phyloP scores from a whole-genome alignment of 2,113 vertebrate genomes.

The Apodemus speciosus region DNA sequence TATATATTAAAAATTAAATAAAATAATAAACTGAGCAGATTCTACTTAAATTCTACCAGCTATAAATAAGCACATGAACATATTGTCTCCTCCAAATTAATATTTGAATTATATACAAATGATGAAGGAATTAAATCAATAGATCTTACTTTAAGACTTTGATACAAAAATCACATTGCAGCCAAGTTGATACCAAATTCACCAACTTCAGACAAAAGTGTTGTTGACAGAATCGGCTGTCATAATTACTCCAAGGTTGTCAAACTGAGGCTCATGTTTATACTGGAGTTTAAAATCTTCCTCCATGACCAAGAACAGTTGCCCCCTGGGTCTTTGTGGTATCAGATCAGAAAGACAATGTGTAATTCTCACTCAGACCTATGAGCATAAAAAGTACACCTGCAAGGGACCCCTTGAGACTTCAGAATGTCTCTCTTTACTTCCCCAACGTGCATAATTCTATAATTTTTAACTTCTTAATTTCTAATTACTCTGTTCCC shows the following conservation, averaged over 20 bases:
- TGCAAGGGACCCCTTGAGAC: neutral
- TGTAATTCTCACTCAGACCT: neutral
- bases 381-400: neutral
- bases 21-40: no score
- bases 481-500: neutral
- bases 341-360: neutral
- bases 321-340: neutral
- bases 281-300: neutral
- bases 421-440: neutral
- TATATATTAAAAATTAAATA: no score
- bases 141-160: neutral
- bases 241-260: neutral
- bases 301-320: neutral
- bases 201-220: neutral
- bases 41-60: neutral
- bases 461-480: neutral
- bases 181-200: neutral
- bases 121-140: neutral
- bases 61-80: neutral
- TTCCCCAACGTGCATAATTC: neutral
- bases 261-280: neutral
- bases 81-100: neutral
- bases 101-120: neutral
- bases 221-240: neutral
- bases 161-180: neutral